These are phyloP conservation scores for Adrianichthys oophorus DNA, from an alignment of 2,797 vertebrate genomes.

Conservation along the genomic window DNA sequence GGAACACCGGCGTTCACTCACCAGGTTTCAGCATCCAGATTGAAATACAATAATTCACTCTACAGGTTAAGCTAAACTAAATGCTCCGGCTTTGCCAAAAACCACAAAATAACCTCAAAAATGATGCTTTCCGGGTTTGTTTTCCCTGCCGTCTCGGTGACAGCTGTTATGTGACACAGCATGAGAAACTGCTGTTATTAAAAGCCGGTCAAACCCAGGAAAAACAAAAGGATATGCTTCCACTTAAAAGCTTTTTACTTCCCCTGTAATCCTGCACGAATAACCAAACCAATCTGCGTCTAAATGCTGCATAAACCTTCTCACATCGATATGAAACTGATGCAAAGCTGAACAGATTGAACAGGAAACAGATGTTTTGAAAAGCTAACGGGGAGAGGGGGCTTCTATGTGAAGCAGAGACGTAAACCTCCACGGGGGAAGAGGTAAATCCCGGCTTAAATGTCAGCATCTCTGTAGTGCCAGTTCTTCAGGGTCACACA, in stretches of 20 bases:
- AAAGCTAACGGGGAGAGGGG: constrained; percentile 30
- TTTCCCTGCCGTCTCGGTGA: constrained; percentile 31
- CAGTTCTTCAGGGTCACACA: constrained; percentile 42
- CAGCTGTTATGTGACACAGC: constrained; percentile 27
- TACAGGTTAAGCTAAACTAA: constrained; percentile 48
- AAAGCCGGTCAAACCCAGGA: constrained; percentile 34
- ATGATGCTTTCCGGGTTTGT: constrained; percentile 40
- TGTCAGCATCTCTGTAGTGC: constrained; percentile 39
- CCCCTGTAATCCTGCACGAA: constrained; percentile 42
- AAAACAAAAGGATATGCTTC: constrained; percentile 42
- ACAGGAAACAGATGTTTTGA: constrained; percentile 72
- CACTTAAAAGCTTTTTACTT: constrained; percentile 47
- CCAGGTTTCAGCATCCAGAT: constrained; percentile 39
- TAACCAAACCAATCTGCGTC: constrained; percentile 54
- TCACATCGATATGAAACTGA: constrained; percentile 62
- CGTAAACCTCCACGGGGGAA: constrained; percentile 55
- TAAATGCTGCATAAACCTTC: constrained; percentile 58
- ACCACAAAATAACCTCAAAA: constrained; percentile 16
- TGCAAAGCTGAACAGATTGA: constrained; percentile 54
- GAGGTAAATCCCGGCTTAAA: constrained; percentile 61
- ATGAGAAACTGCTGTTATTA: constrained; percentile 32
- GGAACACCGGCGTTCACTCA: constrained; percentile 20
- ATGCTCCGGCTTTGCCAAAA: constrained; percentile 38
- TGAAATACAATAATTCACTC: constrained; percentile 49
- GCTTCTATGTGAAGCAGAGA: constrained; percentile 54